Conservation (phyloP, 2,888 invertebrate genomes). For the Achlya flavicornis region DNA sequence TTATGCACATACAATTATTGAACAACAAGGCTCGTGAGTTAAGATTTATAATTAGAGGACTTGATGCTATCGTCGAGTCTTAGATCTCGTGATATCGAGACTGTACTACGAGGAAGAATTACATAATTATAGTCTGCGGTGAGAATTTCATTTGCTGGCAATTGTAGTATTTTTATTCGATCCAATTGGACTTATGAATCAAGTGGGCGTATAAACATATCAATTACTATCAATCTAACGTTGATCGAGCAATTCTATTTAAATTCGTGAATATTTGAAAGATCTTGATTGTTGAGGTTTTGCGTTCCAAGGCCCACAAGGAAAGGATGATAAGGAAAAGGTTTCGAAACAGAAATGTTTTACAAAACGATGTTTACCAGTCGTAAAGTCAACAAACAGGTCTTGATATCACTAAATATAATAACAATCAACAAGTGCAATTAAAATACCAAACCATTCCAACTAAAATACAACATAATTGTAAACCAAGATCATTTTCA, state of each 20-base stretch:
- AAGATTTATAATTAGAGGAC: slow-evolving; percentile 6
- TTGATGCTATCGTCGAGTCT: neutral
- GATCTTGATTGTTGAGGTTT: neutral
- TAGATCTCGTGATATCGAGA: neutral
- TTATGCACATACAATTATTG: slow-evolving; percentile 12
- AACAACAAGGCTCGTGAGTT: neutral
- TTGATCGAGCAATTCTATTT: neutral
- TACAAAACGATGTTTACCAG: too few relatives aligned
- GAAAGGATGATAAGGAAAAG: neutral
- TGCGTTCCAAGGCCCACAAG: neutral
- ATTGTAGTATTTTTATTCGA: neutral
- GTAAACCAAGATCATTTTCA: too few relatives aligned
- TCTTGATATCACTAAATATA: too few relatives aligned
- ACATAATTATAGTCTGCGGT: neutral
- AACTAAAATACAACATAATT: neutral
- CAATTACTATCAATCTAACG: neutral
- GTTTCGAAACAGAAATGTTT: neutral
- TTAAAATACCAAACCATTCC: neutral
- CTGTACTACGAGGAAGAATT: neutral
- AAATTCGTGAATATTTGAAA: neutral
- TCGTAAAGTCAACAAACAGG: too few relatives aligned
- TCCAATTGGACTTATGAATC: neutral
- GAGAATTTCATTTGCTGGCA: neutral
- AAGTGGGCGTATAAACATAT: neutral
- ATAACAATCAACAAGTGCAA: neutral